Base-by-base conservation (phyloP, 2,888 invertebrate species). In the Conus canariensis region DNA sequence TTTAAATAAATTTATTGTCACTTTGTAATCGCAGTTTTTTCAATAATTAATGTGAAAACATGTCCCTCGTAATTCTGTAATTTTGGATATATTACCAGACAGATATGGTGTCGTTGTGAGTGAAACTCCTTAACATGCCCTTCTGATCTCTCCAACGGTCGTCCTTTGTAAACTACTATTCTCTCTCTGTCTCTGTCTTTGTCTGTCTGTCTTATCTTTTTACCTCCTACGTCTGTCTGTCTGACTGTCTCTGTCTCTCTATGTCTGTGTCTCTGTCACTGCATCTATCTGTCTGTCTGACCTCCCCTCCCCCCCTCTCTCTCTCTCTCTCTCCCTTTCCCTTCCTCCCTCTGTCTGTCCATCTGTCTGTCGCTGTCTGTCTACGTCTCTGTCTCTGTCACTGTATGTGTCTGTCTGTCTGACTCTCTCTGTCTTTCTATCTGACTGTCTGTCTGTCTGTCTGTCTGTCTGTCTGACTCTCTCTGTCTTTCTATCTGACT, bases 291-390 rank as follows among this genome's bases (percentile, higher is more conserved):
- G 5, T 82, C 64, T 87, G 56, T 83, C 80, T 90, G 56, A 67
- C 80, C 56, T 3, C 60, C 30, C 56, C 59, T 56, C 58, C 25
- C 45, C 64, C 87, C 30, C 87, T 67, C 64, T 80, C 30, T 45
- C 45, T 45, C 45, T 45, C 45, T 45, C 45, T 45, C 45, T 45
- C 45, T 45, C 3, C 3, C 45, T 45, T 4, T 45, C 60, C 60
- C 3, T 16, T 3, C 60, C 3, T 1, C 9, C 70, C 80, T 82
- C 80, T 83, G 83, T 88, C 80, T 88, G 58, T 88, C 88, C 83
- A 19, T 88, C 82, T 83, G 14, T 59, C 80, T 82, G 58, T 83
- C 88, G 80, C 80, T 88, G 58, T 88, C 88, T 88, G 9, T 88
- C 82, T 83, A 19, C 83, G 25, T 88, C 83, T 67, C 19, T 67